These are phyloP conservation scores for Embiotoca jacksoni DNA, from an alignment of 2,113 vertebrate species.

Conservation along the genomic window DNA sequence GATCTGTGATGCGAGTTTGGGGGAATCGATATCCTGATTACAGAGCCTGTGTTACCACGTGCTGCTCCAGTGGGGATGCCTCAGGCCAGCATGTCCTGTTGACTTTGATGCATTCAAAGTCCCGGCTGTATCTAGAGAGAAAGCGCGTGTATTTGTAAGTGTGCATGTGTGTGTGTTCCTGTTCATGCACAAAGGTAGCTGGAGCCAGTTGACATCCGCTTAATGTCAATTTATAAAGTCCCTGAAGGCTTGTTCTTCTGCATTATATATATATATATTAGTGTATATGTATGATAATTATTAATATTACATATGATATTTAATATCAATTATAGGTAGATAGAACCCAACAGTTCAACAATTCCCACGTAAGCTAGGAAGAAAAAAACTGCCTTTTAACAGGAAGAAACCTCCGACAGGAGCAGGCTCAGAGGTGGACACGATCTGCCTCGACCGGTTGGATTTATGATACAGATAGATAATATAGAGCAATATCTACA, in stretches of 20 bases:
- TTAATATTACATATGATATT: too few relatives aligned
- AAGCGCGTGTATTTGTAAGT: not conserved
- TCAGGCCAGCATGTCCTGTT: constrained; percentile 31
- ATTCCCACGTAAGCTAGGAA: too few relatives aligned
- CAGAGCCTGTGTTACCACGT: constrained; percentile 7
- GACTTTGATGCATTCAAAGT: constrained; percentile 22
- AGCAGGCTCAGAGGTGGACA: too few relatives aligned
- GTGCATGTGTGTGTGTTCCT: not conserved
- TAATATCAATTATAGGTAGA: too few relatives aligned
- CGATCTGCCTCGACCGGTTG: too few relatives aligned
- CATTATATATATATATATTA: not conserved
- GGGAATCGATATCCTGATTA: constrained; percentile 59
- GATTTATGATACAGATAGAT: too few relatives aligned
- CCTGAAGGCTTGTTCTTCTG: constrained; percentile 1
- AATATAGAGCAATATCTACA: too few relatives aligned
- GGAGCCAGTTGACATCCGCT: constrained; percentile 12
- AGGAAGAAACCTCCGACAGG: too few relatives aligned
- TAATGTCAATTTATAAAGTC: constrained; percentile 25
- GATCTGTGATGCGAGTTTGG: constrained; percentile 19
- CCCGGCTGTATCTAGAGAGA: constrained; percentile 1
- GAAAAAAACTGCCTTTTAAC: too few relatives aligned
- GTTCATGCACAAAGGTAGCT: not conserved
- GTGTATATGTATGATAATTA: too few relatives aligned
- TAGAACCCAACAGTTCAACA: too few relatives aligned
- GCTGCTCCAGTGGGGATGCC: constrained; percentile 11